A percentile compares a stretch with the other conserved stretches of the same genome.
Evolutionary conservation across 2,113 vertebrate genomes (phyloP).

Genomic region (Zosterops lateralis): DNA sequence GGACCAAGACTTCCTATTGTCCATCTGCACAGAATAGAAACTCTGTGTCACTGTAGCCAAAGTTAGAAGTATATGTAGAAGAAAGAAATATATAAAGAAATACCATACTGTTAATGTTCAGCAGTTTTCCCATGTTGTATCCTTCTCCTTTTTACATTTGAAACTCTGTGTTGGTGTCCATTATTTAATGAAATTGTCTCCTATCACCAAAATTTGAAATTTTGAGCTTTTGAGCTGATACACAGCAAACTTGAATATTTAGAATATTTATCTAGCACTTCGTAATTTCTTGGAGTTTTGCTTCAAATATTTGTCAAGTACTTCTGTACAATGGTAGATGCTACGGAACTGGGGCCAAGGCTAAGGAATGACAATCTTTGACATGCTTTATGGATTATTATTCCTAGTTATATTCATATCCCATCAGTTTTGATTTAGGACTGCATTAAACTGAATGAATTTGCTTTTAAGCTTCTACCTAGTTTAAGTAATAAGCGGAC

Average conservation of each 20-base stretch:
- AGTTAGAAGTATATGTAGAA: neutral
- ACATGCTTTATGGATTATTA: neutral
- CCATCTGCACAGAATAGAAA: neutral
- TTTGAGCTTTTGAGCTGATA: neutral
- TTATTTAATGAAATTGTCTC: neutral
- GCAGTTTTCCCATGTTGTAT: neutral
- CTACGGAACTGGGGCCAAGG: neutral
- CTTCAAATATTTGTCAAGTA: neutral
- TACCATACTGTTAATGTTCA: neutral
- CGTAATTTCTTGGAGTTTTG: neutral
- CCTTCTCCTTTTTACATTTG: neutral
- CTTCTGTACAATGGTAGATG: neutral
- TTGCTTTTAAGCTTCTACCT: neutral
- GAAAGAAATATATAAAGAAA: neutral
- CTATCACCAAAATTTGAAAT: neutral
- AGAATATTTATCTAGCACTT: neutral
- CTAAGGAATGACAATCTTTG: neutral
- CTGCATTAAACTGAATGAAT: neutral
- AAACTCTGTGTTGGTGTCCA: neutral
- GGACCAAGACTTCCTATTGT: neutral
- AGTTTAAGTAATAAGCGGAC: neutral
- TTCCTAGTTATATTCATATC: neutral
- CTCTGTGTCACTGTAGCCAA: neutral
- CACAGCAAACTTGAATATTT: neutral
- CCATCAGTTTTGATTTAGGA: neutral